A percentile compares a stretch with the other conserved stretches of the same genome.
phyloP scores from a whole-genome alignment of 2,888 invertebrate species.

The Elysia crispata region DNA sequence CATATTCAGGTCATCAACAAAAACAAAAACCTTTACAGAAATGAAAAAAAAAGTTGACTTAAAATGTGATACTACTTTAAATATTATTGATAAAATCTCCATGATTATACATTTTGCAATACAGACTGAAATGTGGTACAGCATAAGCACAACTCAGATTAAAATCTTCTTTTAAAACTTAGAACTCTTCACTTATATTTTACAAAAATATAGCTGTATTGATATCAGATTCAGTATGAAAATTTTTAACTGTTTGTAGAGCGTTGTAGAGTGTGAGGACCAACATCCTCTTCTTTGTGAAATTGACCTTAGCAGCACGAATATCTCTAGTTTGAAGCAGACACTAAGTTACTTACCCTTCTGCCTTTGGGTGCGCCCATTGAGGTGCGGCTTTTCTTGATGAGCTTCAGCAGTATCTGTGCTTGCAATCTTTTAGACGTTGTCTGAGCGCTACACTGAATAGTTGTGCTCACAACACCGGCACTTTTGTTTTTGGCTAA shows the following conservation, averaged over 20 bases:
- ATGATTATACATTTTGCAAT: too few relatives aligned
- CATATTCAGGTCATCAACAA: slow-evolving; percentile 77
- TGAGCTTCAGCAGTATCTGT: slow-evolving; percentile 73
- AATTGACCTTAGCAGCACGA: too few relatives aligned
- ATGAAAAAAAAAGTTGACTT: too few relatives aligned
- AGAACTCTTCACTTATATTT: too few relatives aligned
- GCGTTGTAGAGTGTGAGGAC: too few relatives aligned
- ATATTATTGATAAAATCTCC: too few relatives aligned
- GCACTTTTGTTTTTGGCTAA: slow-evolving; percentile 50
- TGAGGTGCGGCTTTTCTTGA: slow-evolving; percentile 75
- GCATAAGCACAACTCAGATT: too few relatives aligned
- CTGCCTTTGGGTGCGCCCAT: slow-evolving; percentile 76
- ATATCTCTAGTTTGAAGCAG: too few relatives aligned
- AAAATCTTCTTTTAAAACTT: too few relatives aligned
- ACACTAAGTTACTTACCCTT: slow-evolving; percentile 59
- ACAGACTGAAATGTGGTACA: too few relatives aligned
- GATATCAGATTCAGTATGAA: neutral
- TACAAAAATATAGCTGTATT: neutral
- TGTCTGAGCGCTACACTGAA: slow-evolving; percentile 78
- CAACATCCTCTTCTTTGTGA: too few relatives aligned
- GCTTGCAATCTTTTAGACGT: slow-evolving; percentile 72
- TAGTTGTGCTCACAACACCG: slow-evolving; percentile 69
- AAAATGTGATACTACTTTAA: too few relatives aligned
- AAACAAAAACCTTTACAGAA: slow-evolving; percentile 70
- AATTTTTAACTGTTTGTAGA: neutral